Conservation (phyloP, 2,113 vertebrate species). For the Corvus hawaiiensis region DNA sequence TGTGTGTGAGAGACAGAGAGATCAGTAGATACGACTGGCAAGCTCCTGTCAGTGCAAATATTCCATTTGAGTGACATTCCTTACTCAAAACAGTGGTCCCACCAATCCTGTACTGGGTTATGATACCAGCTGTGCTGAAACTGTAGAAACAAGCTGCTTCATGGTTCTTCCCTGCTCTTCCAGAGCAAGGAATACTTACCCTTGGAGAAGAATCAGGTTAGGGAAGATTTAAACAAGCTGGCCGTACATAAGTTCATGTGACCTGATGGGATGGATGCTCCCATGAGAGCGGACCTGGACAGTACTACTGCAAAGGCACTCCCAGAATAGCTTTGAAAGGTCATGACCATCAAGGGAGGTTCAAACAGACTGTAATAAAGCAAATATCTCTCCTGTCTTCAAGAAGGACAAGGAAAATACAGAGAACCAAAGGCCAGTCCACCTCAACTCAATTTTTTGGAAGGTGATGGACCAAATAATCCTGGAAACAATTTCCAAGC, state of each 20-base stretch:
- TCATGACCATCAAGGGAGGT: not conserved
- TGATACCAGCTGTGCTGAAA: not conserved
- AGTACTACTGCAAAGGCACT: not conserved
- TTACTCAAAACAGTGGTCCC: not conserved
- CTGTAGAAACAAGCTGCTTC: not conserved
- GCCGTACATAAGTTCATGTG: not conserved
- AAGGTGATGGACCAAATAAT: not conserved
- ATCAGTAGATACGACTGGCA: fast-evolving
- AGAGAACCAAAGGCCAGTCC: not conserved
- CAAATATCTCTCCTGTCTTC: not conserved
- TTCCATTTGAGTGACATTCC: not conserved
- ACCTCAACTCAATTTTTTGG: not conserved
- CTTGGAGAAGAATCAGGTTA: not conserved
- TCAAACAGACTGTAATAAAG: not conserved
- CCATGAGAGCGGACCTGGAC: not conserved
- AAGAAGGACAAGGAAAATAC: not conserved
- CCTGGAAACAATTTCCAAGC: not conserved
- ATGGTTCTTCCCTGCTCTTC: not conserved
- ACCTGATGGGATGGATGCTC: not conserved
- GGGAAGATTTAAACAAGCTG: not conserved
- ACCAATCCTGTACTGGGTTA: not conserved
- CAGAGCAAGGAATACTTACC: not conserved
- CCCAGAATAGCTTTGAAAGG: not conserved
- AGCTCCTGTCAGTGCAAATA: not conserved
- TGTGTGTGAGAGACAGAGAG: not conserved